phyloP scores from a whole-genome alignment of 1,140 invertebrate genomes.

The Pararge aegeria region DNA sequence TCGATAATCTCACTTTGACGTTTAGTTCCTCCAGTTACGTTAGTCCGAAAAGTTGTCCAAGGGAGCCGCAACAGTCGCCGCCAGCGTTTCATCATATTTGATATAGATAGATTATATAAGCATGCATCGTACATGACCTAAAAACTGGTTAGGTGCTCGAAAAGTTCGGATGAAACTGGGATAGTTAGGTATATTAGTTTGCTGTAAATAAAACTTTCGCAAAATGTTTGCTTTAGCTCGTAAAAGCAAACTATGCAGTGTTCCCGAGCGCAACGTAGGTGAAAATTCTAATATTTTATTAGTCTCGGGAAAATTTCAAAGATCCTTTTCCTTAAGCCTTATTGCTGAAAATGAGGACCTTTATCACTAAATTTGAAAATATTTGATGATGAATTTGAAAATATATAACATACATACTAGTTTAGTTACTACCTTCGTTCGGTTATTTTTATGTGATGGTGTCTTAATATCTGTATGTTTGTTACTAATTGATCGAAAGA shows the following conservation, averaged over 20 bases:
- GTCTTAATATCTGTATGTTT: too few relatives aligned
- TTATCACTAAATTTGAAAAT: neutral
- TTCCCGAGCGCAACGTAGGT: constrained; percentile 3
- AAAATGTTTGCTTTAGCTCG: constrained; percentile 16
- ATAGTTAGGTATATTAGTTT: constrained; percentile 20
- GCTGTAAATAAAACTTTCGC: constrained; percentile 22
- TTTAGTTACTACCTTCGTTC: too few relatives aligned
- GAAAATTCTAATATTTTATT: neutral
- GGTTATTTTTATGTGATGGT: too few relatives aligned
- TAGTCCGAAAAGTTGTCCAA: too few relatives aligned
- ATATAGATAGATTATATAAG: too few relatives aligned
- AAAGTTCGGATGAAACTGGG: constrained; percentile 11
- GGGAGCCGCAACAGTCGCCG: too few relatives aligned
- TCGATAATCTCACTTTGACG: too few relatives aligned
- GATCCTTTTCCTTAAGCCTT: neutral
- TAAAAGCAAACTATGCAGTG: constrained; percentile 17
- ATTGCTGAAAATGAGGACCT: neutral
- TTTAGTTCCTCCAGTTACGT: too few relatives aligned
- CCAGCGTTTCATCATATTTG: too few relatives aligned
- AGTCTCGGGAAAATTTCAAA: neutral
- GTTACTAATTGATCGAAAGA: too few relatives aligned
- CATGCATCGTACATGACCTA: constrained; percentile 10
- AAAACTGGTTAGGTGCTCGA: constrained; percentile 9
- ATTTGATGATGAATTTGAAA: too few relatives aligned
- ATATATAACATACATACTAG: too few relatives aligned